A percentile compares a stretch with the other conserved stretches of the same genome.
phyloP scores from a whole-genome alignment of 2,113 vertebrate species.

The Psittacus erithacus region DNA sequence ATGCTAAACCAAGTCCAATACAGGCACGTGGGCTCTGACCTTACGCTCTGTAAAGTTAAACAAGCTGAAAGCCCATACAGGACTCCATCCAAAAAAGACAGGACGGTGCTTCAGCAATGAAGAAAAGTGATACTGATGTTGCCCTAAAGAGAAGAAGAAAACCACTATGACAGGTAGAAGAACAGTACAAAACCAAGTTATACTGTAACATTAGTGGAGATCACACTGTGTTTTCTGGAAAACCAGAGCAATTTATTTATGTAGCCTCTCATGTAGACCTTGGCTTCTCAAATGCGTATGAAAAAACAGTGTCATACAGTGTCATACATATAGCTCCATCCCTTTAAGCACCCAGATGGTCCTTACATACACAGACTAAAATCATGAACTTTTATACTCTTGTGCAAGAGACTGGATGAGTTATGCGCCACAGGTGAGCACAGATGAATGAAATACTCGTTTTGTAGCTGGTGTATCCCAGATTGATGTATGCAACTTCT shows the following conservation, averaged over 20 bases:
- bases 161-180: neutral
- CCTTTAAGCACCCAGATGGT: neutral
- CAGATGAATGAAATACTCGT: neutral
- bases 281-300: neutral
- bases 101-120: neutral
- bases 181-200: neutral
- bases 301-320: neutral
- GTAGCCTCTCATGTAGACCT: neutral
- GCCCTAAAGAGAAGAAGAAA: neutral
- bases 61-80: neutral
- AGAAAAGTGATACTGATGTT: neutral
- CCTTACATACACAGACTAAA: neutral
- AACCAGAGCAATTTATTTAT: neutral
- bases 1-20: neutral
- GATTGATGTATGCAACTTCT: neutral
- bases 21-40: rapidly evolving
- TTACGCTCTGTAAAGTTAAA: neutral
- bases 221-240: neutral
- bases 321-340: neutral
- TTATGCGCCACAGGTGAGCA: neutral
- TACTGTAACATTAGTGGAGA: neutral
- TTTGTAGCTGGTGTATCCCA: neutral
- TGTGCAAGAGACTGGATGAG: neutral
- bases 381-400: neutral
- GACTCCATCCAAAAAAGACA: neutral